Evolutionary conservation across 2,888 invertebrate species (phyloP).

Genomic region (Tenthredo amoena): DNA sequence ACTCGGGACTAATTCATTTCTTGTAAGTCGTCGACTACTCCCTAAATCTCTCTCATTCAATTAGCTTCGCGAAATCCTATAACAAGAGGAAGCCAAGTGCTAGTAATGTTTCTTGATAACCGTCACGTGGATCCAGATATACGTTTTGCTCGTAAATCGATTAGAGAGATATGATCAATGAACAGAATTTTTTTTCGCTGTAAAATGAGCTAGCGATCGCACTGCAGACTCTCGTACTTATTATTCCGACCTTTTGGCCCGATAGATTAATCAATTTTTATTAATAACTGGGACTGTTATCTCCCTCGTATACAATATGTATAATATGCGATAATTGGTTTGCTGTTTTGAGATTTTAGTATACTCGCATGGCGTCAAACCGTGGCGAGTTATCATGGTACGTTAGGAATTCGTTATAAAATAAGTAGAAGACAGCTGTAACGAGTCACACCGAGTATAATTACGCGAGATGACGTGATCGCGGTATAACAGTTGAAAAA

Average conservation of each 20-base stretch:
- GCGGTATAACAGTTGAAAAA: not conserved
- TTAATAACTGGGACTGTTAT: not conserved
- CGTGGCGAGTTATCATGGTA: not conserved
- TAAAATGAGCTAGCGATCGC: not conserved
- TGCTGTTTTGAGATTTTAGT: not conserved
- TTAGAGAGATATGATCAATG: too few relatives aligned
- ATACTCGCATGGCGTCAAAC: not conserved
- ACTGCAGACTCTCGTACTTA: too few relatives aligned
- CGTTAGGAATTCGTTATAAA: not conserved
- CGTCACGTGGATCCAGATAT: not conserved
- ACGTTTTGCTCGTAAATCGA: not conserved
- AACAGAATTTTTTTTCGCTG: too few relatives aligned
- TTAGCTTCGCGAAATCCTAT: not conserved
- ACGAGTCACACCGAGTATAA: not conserved
- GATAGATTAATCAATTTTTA: not conserved
- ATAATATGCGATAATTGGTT: not conserved
- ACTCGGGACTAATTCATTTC: not conserved
- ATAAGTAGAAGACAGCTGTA: not conserved
- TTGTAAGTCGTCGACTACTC: not conserved
- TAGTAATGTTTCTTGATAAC: not conserved
- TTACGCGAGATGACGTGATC: constrained; percentile 2
- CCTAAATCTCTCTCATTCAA: not conserved
- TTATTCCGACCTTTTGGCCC: too few relatives aligned
- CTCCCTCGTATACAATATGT: not conserved
- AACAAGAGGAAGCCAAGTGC: not conserved